Evolutionary conservation across 1,140 invertebrate species (phyloP).

Genomic region (Luehdorfia chinensis): DNA sequence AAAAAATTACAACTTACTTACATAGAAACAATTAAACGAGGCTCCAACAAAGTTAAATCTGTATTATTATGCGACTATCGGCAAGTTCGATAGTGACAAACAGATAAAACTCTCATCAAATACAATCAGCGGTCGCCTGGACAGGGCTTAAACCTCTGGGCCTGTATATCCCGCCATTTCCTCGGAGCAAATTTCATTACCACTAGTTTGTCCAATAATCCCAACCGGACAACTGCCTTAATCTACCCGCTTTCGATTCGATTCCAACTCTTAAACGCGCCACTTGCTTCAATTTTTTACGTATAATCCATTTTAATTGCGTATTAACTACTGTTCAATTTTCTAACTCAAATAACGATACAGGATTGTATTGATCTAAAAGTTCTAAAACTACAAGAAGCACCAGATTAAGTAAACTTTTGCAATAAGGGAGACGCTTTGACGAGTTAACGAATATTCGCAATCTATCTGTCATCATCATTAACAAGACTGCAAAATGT

Average conservation of each 20-base stretch:
- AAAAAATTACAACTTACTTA: constrained; percentile 37
- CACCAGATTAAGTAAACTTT: too few species aligned
- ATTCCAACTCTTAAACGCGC: constrained; percentile 66
- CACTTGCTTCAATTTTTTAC: constrained; percentile 70
- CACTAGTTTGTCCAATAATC: constrained; percentile 68
- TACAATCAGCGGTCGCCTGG: constrained; percentile 64
- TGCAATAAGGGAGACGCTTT: too few species aligned
- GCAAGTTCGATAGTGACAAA: constrained; percentile 45
- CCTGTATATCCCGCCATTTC: constrained; percentile 56
- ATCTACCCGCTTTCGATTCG: constrained; percentile 62
- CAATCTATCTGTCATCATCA: too few species aligned
- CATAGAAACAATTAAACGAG: constrained; percentile 41
- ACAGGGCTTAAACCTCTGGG: constrained; percentile 66
- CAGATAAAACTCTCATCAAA: constrained; percentile 72
- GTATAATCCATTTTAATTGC: constrained; percentile 74
- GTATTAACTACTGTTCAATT: too few species aligned
- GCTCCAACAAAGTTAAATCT: constrained; percentile 47
- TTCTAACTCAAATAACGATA: too few species aligned
- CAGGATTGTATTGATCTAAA: too few species aligned
- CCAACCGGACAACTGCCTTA: constrained; percentile 60
- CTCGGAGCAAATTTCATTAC: constrained; percentile 72
- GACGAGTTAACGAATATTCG: too few species aligned
- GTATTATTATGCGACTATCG: constrained; percentile 46
- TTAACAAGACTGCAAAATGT: too few species aligned
- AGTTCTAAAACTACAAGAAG: too few species aligned